A percentile compares a stretch with the other conserved stretches of the same genome.
These are phyloP conservation scores for Trinectes maculatus DNA, from an alignment of 2,113 vertebrate species.

Conservation along the genomic window DNA sequence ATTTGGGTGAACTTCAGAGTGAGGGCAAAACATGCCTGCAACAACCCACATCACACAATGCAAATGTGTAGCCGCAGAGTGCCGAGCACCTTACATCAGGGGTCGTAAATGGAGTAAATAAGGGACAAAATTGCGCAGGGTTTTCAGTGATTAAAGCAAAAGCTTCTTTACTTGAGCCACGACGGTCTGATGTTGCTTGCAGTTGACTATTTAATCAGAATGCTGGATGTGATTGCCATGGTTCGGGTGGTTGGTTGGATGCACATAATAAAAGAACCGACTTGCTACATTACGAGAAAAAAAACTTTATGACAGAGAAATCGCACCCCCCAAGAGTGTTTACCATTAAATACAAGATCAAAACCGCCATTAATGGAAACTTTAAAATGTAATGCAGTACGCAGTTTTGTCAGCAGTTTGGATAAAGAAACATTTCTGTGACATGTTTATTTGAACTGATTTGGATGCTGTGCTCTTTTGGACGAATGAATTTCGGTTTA, in stretches of 20 bases:
- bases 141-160: slow-evolving; percentile 3
- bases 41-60: slow-evolving; percentile 49
- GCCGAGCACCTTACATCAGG: slow-evolving; percentile 31
- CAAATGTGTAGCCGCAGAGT: slow-evolving; percentile 37
- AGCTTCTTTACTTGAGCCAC: neutral
- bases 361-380: slow-evolving; percentile 28
- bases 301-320: slow-evolving; percentile 34
- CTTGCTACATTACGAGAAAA: slow-evolving; percentile 29
- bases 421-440: neutral
- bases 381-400: neutral
- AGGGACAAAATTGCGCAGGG: slow-evolving; percentile 7
- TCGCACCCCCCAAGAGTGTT: neutral
- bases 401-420: slow-evolving; percentile 11
- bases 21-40: slow-evolving; percentile 31
- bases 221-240: slow-evolving; percentile 6
- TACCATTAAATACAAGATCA: slow-evolving; percentile 20
- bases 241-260: neutral
- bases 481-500: slow-evolving; percentile 4
- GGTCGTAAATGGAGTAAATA: slow-evolving; percentile 7
- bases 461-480: slow-evolving; percentile 1
- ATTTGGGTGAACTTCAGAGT: slow-evolving; percentile 42
- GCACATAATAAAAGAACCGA: slow-evolving; percentile 34
- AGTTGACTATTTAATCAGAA: slow-evolving; percentile 29
- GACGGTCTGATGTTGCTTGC: neutral
- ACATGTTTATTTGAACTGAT: slow-evolving; percentile 5